Conservation (phyloP, 1,140 invertebrate genomes). For the Lycorma delicatula region DNA sequence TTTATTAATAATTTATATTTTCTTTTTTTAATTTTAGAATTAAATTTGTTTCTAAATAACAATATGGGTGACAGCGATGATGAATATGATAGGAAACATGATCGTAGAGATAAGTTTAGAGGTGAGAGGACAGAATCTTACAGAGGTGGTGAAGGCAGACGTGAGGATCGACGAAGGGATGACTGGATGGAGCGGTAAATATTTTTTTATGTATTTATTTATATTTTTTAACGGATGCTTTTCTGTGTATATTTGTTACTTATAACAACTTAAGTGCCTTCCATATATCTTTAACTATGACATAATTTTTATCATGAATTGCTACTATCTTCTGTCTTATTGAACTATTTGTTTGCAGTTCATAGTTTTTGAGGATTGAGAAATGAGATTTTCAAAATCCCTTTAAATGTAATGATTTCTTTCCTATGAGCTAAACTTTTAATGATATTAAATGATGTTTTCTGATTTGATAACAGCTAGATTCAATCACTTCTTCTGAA, state of each 20-base stretch:
- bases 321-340: background rate
- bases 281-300: background rate
- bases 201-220: slow-evolving; percentile 12
- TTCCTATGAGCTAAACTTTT: no score
- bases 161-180: slow-evolving; percentile 61
- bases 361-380: no score
- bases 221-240: background rate
- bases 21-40: no score
- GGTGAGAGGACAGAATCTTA: slow-evolving; percentile 76
- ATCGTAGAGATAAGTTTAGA: slow-evolving; percentile 79
- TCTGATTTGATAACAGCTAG: no score
- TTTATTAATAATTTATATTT: no score
- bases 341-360: background rate
- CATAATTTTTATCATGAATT: background rate
- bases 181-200: slow-evolving; percentile 64
- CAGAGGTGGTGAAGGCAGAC: slow-evolving; percentile 51
- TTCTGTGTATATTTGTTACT: background rate
- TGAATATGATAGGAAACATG: slow-evolving; percentile 67
- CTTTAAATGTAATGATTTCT: no score
- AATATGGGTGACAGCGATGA: slow-evolving; percentile 83
- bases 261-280: background rate
- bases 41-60: no score
- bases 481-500: no score
- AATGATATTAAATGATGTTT: no score
- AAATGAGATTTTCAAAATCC: no score